phyloP scores from a whole-genome alignment of 2,888 invertebrate species.

The Eilema caniola region DNA sequence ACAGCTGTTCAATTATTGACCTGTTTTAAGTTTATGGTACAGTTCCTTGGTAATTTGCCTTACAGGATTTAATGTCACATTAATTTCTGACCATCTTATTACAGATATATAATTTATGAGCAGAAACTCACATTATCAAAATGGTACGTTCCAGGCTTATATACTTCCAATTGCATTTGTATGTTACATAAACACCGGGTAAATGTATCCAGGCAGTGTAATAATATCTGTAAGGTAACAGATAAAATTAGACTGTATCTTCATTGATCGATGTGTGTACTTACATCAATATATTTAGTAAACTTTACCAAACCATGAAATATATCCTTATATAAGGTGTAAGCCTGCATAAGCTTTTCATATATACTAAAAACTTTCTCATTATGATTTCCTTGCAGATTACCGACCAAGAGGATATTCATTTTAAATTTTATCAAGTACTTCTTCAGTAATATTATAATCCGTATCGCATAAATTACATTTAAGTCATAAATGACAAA shows the following conservation, averaged over 20 bases:
- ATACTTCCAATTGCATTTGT: conserved; percentile 13
- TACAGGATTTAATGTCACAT: too few species aligned
- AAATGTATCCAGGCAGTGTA: conserved; percentile 30
- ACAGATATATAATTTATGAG: neutral
- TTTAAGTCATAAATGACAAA: conserved; percentile 15
- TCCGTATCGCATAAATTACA: conserved; percentile 23
- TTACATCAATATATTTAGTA: neutral
- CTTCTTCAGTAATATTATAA: conserved; percentile 26
- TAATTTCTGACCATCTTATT: too few species aligned
- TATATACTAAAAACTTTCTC: conserved; percentile 9
- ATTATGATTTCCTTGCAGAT: neutral
- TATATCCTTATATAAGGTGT: conserved; percentile 13
- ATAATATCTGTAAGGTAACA: conserved; percentile 30
- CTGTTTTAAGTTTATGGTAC: too few species aligned
- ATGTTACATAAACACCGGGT: conserved; percentile 28
- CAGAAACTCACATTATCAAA: neutral
- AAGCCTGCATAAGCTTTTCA: conserved; percentile 8
- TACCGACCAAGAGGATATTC: neutral
- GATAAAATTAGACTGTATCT: neutral
- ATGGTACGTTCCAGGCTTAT: neutral
- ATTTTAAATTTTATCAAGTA: conserved; percentile 15
- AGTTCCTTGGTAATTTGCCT: too few species aligned
- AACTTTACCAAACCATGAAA: conserved; percentile 15
- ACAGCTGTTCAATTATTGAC: too few species aligned
- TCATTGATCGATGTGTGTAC: too few species aligned